These are phyloP conservation scores for Phrynocephalus versicolor DNA, from an alignment of 2,113 vertebrate species.

Conservation along the genomic window DNA sequence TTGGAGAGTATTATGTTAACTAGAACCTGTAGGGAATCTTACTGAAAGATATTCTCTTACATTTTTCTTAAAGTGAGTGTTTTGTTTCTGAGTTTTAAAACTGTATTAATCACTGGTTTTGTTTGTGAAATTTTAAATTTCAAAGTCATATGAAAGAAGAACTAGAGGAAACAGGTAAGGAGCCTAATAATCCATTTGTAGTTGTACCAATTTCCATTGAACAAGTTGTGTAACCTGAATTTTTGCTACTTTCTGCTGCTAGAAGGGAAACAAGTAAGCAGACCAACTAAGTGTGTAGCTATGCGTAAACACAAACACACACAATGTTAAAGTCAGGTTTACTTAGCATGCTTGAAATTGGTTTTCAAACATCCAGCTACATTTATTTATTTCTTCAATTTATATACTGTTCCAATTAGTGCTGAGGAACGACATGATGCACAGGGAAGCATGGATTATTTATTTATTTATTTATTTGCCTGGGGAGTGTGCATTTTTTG, in stretches of 20 bases:
- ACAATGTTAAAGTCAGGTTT: too few relatives aligned
- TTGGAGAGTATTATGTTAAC: not conserved
- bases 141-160: too few relatives aligned
- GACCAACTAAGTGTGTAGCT: not conserved
- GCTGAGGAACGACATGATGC: too few relatives aligned
- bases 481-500: too few relatives aligned
- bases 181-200: not conserved
- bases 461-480: too few relatives aligned
- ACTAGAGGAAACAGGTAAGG: not conserved
- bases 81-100: not conserved
- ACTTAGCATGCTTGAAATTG: too few relatives aligned
- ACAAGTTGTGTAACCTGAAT: not conserved
- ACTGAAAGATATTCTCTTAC: not conserved
- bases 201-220: not conserved
- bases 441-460: too few relatives aligned
- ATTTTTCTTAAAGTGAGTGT: not conserved
- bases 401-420: too few relatives aligned
- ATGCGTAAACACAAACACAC: too few relatives aligned
- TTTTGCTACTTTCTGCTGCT: not conserved
- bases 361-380: too few relatives aligned
- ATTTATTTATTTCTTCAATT: too few relatives aligned
- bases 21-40: not conserved
- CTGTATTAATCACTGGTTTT: not conserved
- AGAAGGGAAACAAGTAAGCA: not conserved
- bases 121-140: too few relatives aligned